phyloP scores from a whole-genome alignment of 2,888 invertebrate genomes.

The Trissonchulus sp. region DNA sequence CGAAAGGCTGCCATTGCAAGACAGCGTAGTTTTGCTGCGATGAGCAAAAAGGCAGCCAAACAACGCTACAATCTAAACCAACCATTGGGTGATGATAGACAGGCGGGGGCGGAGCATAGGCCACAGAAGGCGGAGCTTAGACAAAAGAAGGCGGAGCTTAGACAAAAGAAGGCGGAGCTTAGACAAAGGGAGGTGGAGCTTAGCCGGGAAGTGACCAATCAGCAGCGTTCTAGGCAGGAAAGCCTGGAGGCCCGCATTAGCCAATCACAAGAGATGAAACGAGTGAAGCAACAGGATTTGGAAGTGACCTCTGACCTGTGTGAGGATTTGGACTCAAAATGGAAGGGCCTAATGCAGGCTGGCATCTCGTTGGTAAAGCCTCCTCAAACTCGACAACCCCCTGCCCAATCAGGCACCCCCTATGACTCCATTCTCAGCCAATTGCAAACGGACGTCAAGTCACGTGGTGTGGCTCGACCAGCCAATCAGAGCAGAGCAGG shows the following conservation, averaged over 20 bases:
- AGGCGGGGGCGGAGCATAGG: background rate
- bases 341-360: background rate
- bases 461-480: no score
- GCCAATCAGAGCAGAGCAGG: no score
- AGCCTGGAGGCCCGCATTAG: background rate
- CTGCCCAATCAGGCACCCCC: background rate
- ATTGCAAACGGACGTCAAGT: background rate
- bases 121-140: background rate
- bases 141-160: background rate
- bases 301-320: background rate
- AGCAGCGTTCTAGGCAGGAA: background rate
- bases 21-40: background rate
- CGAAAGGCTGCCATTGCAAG: background rate
- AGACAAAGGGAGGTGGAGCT: background rate
- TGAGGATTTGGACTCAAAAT: background rate
- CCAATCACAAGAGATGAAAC: background rate
- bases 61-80: background rate
- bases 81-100: no score
- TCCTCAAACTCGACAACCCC: background rate
- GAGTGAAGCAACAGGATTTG: background rate
- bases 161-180: background rate
- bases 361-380: background rate
- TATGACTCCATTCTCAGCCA: background rate
- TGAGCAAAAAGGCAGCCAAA: no score
- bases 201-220: background rate